A percentile compares a stretch with the other conserved stretches of the same genome.
phyloP scores from a whole-genome alignment of 2,797 vertebrate species.

The Epinephelus awoara region DNA sequence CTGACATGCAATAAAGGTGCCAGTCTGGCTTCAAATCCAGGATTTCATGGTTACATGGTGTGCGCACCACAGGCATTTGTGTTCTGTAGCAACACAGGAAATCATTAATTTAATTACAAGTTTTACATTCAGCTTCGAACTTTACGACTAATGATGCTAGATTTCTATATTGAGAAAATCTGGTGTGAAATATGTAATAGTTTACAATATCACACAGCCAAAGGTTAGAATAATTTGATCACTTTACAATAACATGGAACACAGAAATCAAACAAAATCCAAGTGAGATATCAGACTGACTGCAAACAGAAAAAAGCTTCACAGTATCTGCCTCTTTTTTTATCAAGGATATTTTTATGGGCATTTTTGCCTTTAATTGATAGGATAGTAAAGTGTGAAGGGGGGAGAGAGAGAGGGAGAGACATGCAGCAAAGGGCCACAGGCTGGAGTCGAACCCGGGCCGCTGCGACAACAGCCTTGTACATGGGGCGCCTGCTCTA shows the following conservation, averaged over 20 bases:
- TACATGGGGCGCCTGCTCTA: no score
- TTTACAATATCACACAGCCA: not conserved
- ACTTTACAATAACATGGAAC: not conserved
- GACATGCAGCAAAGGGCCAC: no score
- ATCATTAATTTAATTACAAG: not conserved
- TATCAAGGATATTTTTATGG: no score
- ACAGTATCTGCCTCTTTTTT: not conserved
- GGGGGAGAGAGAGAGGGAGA: no score
- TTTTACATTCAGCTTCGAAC: not conserved
- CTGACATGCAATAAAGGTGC: slow-evolving; percentile 2
- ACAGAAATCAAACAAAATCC: not conserved
- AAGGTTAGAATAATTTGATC: not conserved
- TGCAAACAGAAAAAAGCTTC: not conserved
- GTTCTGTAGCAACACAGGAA: not conserved
- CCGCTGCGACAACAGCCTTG: no score
- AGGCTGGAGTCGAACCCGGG: no score
- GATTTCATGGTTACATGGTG: not conserved
- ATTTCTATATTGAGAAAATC: not conserved
- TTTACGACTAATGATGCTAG: no score
- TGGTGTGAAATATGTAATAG: not conserved
- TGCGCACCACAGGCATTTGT: no score
- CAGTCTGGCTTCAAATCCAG: slow-evolving; percentile 12
- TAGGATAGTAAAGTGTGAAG: no score
- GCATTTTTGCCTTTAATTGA: no score
- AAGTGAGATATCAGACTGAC: not conserved